Evolutionary conservation across 1,140 invertebrate species (phyloP).

Genomic region (Aphelenchoides besseyi): DNA sequence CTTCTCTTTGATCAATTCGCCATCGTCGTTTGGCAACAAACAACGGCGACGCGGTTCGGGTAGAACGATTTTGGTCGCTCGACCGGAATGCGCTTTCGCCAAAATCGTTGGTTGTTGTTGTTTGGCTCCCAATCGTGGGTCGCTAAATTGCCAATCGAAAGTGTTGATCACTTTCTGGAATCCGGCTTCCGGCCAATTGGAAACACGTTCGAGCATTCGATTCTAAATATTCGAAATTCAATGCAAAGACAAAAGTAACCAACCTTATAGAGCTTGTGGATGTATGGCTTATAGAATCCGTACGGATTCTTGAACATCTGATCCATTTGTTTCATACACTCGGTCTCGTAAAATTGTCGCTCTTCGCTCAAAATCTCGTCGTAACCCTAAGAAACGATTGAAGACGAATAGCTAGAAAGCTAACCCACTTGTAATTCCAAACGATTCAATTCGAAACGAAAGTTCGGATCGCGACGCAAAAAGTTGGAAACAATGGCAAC

Average conservation of each 20-base stretch:
- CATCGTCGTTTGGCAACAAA: not conserved
- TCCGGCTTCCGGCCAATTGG: not conserved
- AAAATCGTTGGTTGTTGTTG: not conserved
- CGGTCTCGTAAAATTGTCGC: constrained; percentile 6
- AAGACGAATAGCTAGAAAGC: not conserved
- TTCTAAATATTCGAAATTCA: not conserved
- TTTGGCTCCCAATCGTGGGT: not conserved
- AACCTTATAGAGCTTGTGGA: not conserved
- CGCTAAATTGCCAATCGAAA: not conserved
- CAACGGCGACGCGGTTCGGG: not conserved
- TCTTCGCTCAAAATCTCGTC: constrained; percentile 12
- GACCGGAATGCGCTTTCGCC: not conserved
- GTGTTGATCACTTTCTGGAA: not conserved
- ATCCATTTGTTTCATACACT: not conserved
- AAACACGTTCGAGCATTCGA: not conserved
- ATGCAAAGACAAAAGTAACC: not conserved
- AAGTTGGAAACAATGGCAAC: constrained; percentile 36
- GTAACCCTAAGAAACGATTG: constrained; percentile 15
- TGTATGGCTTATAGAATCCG: not conserved
- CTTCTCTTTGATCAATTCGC: not conserved
- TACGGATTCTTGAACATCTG: constrained; percentile 7
- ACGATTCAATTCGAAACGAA: constrained; percentile 36
- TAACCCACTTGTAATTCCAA: constrained; percentile 27
- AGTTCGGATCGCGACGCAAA: constrained; percentile 10
- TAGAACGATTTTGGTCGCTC: not conserved